phyloP scores from a whole-genome alignment of 2,888 invertebrate species.

The Marasmarcha lunaedactyla region DNA sequence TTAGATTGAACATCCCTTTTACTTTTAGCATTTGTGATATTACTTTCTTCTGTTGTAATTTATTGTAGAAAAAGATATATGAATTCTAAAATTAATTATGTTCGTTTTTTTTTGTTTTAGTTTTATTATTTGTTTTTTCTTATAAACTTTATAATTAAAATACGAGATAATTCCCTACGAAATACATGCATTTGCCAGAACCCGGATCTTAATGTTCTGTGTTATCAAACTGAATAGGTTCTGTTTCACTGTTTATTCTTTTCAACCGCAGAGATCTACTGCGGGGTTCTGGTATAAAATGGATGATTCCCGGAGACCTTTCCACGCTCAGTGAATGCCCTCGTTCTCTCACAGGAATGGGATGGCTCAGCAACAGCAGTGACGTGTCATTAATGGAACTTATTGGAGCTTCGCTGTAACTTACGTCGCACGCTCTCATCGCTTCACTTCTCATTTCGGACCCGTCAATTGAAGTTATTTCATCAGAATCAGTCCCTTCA shows the following conservation, averaged over 20 bases:
- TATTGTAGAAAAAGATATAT: too few relatives aligned
- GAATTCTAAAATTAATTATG: too few relatives aligned
- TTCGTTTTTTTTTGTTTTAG: too few relatives aligned
- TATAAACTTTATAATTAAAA: too few relatives aligned
- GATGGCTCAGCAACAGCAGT: conserved; percentile 20
- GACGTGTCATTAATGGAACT: conserved; percentile 28
- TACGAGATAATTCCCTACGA: too few relatives aligned
- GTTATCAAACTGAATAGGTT: too few relatives aligned
- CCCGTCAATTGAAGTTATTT: conserved; percentile 31
- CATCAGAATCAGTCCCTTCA: conserved; percentile 31
- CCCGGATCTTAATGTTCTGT: neutral
- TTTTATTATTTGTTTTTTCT: too few relatives aligned
- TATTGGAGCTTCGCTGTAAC: conserved; percentile 30
- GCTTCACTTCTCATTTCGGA: conserved; percentile 37
- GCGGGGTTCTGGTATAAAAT: conserved; percentile 35
- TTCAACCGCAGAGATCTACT: conserved; percentile 57
- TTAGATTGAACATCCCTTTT: too few relatives aligned
- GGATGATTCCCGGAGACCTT: conserved; percentile 31
- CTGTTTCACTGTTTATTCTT: conserved; percentile 15
- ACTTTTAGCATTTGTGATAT: too few relatives aligned
- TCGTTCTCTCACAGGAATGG: conserved; percentile 33
- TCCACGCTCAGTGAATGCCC: conserved; percentile 49
- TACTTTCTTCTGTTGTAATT: too few relatives aligned
- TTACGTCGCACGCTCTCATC: conserved; percentile 25
- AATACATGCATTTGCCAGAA: neutral